These are phyloP conservation scores for Leptatherina wallacei DNA, from an alignment of 2,797 vertebrate species.

Conservation along the genomic window DNA sequence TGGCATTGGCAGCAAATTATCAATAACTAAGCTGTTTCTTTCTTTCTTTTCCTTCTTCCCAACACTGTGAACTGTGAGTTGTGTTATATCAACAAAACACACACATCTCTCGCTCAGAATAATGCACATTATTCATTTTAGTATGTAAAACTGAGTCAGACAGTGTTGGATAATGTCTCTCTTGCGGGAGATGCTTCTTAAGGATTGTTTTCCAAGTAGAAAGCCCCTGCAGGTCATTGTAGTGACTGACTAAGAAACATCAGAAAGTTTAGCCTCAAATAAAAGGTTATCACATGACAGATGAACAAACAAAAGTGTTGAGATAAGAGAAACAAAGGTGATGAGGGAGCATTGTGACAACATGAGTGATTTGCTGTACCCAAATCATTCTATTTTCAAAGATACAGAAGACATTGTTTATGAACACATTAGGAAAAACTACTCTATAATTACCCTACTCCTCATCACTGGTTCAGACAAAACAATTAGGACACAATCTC, in stretches of 20 bases:
- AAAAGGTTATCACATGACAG: constrained; percentile 35
- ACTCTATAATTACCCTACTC: constrained; percentile 70
- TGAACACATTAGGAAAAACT: constrained; percentile 60
- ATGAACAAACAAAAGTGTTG: constrained; percentile 35
- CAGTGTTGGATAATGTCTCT: constrained; percentile 39
- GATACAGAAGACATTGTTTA: constrained; percentile 52
- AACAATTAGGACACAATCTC: constrained; percentile 54
- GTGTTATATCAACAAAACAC: constrained; percentile 15
- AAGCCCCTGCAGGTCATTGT: constrained; percentile 50
- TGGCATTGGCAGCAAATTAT: neutral
- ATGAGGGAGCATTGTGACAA: constrained; percentile 29
- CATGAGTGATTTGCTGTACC: constrained; percentile 46
- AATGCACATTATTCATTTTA: constrained; percentile 20
- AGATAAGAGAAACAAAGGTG: constrained; percentile 4
- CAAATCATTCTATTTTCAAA: constrained; percentile 57
- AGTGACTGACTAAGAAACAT: constrained; percentile 55
- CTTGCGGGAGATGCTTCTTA: constrained; percentile 56
- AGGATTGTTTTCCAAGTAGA: constrained; percentile 48
- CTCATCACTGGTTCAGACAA: constrained; percentile 52
- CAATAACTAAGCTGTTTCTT: neutral
- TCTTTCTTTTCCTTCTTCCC: neutral
- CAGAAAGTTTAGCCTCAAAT: constrained; percentile 46
- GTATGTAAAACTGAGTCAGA: constrained; percentile 41
- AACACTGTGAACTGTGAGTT: neutral
- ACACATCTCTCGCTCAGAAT: constrained; percentile 26